Percentiles rank a stretch among this genome's conserved stretches.
phyloP scores from a whole-genome alignment of 2,888 invertebrate species.

The Drosophila austrosaltans region DNA sequence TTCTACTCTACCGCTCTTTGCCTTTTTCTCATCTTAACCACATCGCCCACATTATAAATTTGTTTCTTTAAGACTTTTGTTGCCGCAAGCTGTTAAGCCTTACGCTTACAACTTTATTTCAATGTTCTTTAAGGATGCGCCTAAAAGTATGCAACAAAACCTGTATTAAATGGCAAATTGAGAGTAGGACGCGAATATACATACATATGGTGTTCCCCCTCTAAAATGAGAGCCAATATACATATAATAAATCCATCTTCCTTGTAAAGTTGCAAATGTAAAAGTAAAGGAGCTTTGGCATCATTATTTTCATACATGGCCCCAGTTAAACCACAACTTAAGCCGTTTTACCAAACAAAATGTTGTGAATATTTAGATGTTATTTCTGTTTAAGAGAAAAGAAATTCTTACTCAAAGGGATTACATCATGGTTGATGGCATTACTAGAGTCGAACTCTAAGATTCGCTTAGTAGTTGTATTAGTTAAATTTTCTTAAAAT shows the following conservation, averaged over 20 bases:
- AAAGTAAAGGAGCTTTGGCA: not conserved
- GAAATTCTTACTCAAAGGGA: no score
- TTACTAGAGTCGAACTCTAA: no score
- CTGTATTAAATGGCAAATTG: not conserved
- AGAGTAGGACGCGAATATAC: not conserved
- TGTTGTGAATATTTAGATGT: no score
- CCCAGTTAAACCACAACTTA: not conserved
- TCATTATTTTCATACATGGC: not conserved
- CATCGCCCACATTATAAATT: slow-evolving; percentile 17
- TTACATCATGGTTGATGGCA: no score
- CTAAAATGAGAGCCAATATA: not conserved
- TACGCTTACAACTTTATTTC: slow-evolving; percentile 21
- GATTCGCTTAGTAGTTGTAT: no score
- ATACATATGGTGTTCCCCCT: not conserved
- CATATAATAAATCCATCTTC: not conserved
- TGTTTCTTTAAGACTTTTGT: slow-evolving; percentile 32
- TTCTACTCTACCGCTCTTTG: slow-evolving; percentile 32
- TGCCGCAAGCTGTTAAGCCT: slow-evolving; percentile 44
- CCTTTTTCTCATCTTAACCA: slow-evolving; percentile 14
- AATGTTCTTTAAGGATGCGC: slow-evolving; percentile 11
- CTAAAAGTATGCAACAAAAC: slow-evolving; percentile 33
- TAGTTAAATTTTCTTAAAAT: no score
- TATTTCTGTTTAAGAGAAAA: no score
- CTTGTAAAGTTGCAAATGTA: not conserved
- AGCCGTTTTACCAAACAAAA: not conserved